Base-by-base conservation (phyloP, 2,113 vertebrate genomes). In the Anseranas semipalmata region DNA sequence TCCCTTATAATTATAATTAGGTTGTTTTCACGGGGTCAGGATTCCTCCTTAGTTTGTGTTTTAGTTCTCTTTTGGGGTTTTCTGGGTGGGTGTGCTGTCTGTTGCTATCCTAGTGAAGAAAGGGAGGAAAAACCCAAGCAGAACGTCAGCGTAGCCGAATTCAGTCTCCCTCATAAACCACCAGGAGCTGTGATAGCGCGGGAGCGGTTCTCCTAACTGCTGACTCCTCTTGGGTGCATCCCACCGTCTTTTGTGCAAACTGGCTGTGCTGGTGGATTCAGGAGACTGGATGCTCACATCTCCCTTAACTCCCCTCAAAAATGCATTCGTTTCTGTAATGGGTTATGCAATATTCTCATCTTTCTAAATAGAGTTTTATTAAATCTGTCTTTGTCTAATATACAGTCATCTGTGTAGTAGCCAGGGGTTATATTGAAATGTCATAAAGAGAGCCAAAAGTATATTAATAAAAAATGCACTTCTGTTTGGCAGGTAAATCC, bases 381-480 rank as follows among this genome's bases (percentile, higher is more conserved):
- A 91, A 92, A 95, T 92, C 41, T 60, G 35, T 46, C 89, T 96
- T 66, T n/a, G 77, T 32, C 70, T 94, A 85, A 92, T 92, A 89
- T 50, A 89, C 2, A 3, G 70, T 97, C 58, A 67, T 93, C 66
- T 70, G 15, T 89, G 74, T 83, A 62, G 62, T 85, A 95, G 96
- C 96, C 91, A 96, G 81, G 71, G 91, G 91, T 96, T 94, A 94
- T 96, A 95, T 60, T 94, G 95, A 95, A 94, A 83, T 92, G 83
- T 45, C 70, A n/a, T 68, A 50, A 53, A 79, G 74, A 76, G 39
- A 87, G 95, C 92, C 87, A 96, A 91, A 97, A 94, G 84, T 80
- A 43, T 94, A 92, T 97, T 91, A 95, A 95, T 93, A 91, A 96
- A 95, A 97, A 85, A 91, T 79, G 77, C 12, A 13, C 84, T 93